A percentile compares a stretch with the other conserved stretches of the same genome.
Conservation (phyloP, 2,797 vertebrate genomes). For the Atherinosoma microstoma region DNA sequence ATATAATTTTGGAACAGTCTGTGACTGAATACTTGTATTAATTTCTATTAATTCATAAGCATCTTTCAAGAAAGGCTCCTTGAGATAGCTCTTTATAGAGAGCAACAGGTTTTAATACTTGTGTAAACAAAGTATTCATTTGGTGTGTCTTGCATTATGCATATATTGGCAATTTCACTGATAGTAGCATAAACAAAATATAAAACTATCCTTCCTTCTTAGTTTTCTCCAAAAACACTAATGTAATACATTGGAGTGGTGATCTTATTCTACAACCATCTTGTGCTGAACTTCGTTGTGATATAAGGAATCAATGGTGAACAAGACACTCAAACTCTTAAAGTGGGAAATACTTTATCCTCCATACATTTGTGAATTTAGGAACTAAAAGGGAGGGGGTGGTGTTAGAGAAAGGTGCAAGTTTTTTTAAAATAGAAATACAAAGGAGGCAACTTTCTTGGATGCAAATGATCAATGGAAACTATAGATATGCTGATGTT, state of each 20-base stretch:
- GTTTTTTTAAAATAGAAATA: background rate
- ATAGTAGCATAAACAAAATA: background rate
- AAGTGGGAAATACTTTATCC: too few relatives aligned
- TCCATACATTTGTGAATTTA: too few relatives aligned
- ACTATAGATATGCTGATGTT: conserved; percentile 25
- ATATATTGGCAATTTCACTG: background rate
- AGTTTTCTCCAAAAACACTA: background rate
- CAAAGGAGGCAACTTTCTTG: conserved; percentile 17
- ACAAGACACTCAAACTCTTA: conserved; percentile 22
- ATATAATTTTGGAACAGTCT: conserved; percentile 11
- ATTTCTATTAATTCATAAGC: conserved; percentile 4
- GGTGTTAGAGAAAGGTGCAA: background rate
- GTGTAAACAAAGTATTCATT: background rate
- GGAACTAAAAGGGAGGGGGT: too few relatives aligned
- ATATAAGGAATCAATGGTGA: conserved; percentile 59
- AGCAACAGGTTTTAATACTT: background rate
- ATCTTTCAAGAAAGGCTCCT: background rate
- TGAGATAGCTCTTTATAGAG: background rate
- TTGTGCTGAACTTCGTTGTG: conserved; percentile 47
- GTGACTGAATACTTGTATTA: conserved; percentile 31
- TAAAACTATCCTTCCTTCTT: background rate
- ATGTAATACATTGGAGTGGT: too few relatives aligned
- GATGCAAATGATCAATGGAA: conserved; percentile 24
- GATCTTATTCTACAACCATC: conserved; percentile 54
- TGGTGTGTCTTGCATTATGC: background rate